Percentiles rank a stretch among this genome's conserved stretches.
Evolutionary conservation across 2,888 invertebrate species (phyloP).

Genomic region (Drepana falcataria): DNA sequence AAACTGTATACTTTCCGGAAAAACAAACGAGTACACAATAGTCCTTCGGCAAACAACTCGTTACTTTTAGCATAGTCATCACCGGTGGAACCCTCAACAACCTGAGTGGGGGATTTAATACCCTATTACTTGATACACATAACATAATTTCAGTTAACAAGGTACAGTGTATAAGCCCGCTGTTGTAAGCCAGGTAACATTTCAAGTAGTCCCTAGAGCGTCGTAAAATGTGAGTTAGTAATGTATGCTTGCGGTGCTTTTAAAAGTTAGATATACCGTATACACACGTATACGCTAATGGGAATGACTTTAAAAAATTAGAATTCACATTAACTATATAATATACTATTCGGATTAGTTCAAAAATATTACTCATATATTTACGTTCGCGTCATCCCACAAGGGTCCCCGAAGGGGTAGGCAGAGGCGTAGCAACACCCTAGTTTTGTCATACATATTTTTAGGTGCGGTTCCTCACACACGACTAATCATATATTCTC

Average conservation of each 20-base stretch:
- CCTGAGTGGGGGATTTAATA: background rate
- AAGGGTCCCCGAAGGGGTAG: too few relatives aligned
- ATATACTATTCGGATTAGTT: too few relatives aligned
- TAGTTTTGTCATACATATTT: too few relatives aligned
- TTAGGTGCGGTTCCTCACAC: too few relatives aligned
- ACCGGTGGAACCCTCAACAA: background rate
- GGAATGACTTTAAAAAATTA: too few relatives aligned
- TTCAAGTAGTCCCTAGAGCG: background rate
- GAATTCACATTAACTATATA: too few relatives aligned
- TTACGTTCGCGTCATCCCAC: too few relatives aligned
- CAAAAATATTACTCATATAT: too few relatives aligned
- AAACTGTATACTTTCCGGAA: background rate
- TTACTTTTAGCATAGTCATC: background rate
- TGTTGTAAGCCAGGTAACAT: background rate
- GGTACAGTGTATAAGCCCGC: background rate
- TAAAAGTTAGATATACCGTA: background rate
- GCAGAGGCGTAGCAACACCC: too few relatives aligned
- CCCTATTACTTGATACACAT: background rate
- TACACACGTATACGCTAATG: too few relatives aligned
- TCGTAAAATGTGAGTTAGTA: background rate
- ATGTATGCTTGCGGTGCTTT: background rate
- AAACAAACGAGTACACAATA: background rate
- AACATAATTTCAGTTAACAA: background rate
- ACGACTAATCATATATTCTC: too few relatives aligned
- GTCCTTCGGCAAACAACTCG: background rate